Percentiles rank a stretch among this genome's conserved stretches.
Evolutionary conservation across 2,113 vertebrate species (phyloP).

Genomic region (Stictonetta naevosa): DNA sequence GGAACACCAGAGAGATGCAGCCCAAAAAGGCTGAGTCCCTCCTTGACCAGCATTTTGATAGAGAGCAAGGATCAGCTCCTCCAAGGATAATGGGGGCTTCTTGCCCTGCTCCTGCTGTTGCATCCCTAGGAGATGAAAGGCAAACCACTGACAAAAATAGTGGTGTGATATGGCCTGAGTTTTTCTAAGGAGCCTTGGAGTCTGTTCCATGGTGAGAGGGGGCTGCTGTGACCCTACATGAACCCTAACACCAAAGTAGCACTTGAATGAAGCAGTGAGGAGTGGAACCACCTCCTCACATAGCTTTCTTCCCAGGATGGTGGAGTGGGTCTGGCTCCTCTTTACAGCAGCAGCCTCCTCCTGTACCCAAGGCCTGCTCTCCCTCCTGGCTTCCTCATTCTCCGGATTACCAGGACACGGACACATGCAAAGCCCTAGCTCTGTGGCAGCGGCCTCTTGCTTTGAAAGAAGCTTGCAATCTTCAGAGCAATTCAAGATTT

Average conservation of each 20-base stretch:
- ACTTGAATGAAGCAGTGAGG: not conserved
- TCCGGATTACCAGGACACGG: conserved; percentile 48
- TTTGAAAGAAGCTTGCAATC: not conserved
- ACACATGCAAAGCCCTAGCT: not conserved
- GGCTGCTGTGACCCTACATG: not conserved
- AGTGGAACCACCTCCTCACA: conserved; percentile 16
- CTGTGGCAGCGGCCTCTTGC: not conserved
- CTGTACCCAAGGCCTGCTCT: conserved; percentile 23
- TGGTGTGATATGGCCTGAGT: fast-evolving
- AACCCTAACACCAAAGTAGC: not conserved
- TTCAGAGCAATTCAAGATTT: not conserved
- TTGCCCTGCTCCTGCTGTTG: not conserved
- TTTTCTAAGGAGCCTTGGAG: conserved; percentile 18
- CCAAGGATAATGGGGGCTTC: not conserved
- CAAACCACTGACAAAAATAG: not conserved
- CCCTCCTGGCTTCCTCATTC: conserved; percentile 22
- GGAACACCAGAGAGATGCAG: not conserved
- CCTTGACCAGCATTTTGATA: not conserved
- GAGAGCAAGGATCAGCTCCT: not conserved
- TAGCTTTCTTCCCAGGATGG: conserved; percentile 17
- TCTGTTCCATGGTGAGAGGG: conserved; percentile 9
- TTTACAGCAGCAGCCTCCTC: not conserved
- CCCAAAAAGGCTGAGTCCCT: not conserved
- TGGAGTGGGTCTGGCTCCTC: not conserved
- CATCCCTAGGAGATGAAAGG: conserved; percentile 37